A percentile compares a stretch with the other conserved stretches of the same genome.
Conservation (phyloP, 2,113 vertebrate species). For the Apodemus sylvaticus region DNA sequence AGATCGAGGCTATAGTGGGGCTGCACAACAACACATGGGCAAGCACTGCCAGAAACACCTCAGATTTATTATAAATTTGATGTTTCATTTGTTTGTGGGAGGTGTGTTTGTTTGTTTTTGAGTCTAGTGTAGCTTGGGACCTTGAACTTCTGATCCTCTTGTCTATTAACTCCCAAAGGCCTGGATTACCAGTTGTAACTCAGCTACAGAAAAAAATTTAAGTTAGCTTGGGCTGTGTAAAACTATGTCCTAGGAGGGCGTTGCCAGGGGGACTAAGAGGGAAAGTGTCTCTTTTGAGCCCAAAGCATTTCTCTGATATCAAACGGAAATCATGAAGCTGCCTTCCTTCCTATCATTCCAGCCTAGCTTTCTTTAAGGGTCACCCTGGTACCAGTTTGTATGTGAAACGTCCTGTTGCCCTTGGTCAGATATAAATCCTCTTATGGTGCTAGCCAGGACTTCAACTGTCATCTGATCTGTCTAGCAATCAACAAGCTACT, state of each 20-base stretch:
- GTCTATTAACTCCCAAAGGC: background rate
- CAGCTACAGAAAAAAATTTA: background rate
- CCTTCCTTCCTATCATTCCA: background rate
- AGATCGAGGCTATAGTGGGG: background rate
- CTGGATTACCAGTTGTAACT: background rate
- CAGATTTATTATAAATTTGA: background rate
- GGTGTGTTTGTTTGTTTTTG: background rate
- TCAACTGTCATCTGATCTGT: background rate
- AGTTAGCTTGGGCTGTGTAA: background rate
- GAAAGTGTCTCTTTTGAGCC: background rate
- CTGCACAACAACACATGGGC: background rate
- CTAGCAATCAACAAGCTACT: background rate
- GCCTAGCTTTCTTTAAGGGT: background rate
- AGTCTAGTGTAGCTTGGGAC: background rate
- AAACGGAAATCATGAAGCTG: background rate
- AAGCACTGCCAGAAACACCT: background rate
- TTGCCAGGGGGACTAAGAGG: background rate
- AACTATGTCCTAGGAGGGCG: background rate
- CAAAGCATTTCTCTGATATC: too few relatives aligned
- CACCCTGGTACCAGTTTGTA: background rate
- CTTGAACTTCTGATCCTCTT: background rate
- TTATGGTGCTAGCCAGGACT: background rate
- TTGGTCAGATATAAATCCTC: background rate
- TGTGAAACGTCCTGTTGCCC: background rate
- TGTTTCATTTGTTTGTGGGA: background rate